phyloP scores from a whole-genome alignment of 2,888 invertebrate genomes.

The Drosophila eohydei region DNA sequence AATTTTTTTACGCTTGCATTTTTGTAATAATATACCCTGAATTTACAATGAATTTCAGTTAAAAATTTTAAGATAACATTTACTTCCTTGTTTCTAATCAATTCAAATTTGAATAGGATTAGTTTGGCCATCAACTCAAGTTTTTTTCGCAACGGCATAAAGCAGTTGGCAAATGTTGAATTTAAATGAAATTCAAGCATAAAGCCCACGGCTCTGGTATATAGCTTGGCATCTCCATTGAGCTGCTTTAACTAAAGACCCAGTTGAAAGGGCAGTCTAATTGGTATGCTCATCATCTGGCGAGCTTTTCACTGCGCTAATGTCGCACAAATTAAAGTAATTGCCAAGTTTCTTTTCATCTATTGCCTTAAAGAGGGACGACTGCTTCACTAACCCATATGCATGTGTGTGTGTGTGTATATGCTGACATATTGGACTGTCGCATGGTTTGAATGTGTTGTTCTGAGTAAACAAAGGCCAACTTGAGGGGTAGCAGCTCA shows the following conservation, averaged over 20 bases:
- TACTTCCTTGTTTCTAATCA: background rate
- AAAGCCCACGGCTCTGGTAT: background rate
- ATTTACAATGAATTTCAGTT: no score
- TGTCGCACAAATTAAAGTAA: conserved; percentile 3
- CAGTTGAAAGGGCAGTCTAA: background rate
- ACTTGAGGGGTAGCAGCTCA: background rate
- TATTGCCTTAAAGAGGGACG: background rate
- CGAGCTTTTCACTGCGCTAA: background rate
- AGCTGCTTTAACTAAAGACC: background rate
- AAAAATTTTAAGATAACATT: no score
- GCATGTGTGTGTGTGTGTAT: background rate
- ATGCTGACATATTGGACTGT: background rate
- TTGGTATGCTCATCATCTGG: background rate
- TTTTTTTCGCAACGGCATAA: no score
- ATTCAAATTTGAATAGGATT: background rate
- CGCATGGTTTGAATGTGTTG: background rate
- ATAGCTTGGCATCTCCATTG: background rate
- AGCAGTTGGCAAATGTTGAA: no score
- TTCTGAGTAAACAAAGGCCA: background rate
- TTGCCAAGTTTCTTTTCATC: background rate
- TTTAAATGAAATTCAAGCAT: background rate
- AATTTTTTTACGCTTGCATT: no score
- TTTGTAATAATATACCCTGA: no score
- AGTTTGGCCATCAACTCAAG: background rate
- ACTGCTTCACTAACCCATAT: background rate